Evolutionary conservation across 2,113 vertebrate species (phyloP).

Genomic region (Onychostruthus taczanowskii): DNA sequence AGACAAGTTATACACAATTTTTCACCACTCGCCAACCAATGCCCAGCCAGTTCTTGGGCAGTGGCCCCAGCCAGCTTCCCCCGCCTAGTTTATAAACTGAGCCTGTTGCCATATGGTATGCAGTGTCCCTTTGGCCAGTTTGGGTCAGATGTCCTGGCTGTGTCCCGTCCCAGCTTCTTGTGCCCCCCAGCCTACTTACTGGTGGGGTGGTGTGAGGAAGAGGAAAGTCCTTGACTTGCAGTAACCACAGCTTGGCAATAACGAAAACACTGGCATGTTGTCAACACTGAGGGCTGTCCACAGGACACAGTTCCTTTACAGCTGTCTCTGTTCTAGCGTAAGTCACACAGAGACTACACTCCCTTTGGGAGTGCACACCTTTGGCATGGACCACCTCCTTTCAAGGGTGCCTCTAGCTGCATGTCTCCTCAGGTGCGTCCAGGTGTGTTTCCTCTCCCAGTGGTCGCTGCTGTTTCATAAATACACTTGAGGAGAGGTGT

Average conservation of each 20-base stretch:
- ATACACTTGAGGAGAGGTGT: not conserved
- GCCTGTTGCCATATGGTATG: not conserved
- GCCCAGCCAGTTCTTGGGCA: not conserved
- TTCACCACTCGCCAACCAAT: fast-evolving
- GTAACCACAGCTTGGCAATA: not conserved
- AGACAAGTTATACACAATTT: not conserved
- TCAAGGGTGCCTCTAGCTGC: not conserved
- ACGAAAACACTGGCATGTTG: not conserved
- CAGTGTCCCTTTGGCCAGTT: not conserved
- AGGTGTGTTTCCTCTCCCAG: not conserved
- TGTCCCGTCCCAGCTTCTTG: not conserved
- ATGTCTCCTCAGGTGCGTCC: not conserved
- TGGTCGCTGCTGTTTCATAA: not conserved
- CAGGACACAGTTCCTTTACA: not conserved
- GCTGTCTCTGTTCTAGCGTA: not conserved
- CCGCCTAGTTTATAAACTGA: not conserved
- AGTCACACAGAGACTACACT: not conserved
- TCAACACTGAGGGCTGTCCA: not conserved
- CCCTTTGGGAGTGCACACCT: not conserved
- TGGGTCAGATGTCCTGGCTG: not conserved
- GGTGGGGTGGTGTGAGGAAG: not conserved
- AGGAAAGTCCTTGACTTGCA: not conserved
- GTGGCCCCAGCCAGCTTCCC: not conserved
- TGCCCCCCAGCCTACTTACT: not conserved
- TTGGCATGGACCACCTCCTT: not conserved